Conservation (phyloP, 2,113 vertebrate species). For the Mormyrus iriodes region DNA sequence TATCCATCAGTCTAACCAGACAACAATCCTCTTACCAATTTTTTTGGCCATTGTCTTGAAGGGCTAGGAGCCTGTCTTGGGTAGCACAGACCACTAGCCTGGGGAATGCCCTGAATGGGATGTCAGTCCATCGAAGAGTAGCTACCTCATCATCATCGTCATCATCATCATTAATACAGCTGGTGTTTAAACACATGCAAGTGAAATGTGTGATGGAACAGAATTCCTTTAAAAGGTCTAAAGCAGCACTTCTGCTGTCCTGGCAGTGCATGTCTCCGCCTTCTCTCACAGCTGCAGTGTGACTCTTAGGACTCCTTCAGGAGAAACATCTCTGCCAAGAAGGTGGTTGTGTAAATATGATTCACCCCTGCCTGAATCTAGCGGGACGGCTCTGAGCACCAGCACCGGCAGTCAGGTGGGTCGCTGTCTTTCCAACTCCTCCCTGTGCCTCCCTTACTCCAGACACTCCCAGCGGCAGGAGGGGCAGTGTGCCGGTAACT, state of each 20-base stretch:
- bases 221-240: neutral
- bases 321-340: neutral
- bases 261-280: neutral
- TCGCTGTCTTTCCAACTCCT: neutral
- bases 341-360: neutral
- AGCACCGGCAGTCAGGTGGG: neutral
- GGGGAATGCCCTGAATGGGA: neutral
- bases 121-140: neutral
- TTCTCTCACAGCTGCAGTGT: neutral
- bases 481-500: conserved; percentile 40
- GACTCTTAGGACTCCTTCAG: neutral
- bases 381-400: neutral
- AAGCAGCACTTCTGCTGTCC: neutral
- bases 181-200: neutral
- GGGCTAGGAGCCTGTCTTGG: too few species aligned
- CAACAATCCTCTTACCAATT: neutral
- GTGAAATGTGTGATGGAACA: neutral
- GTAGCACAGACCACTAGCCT: neutral
- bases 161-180: neutral
- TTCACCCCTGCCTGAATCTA: neutral
- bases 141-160: neutral
- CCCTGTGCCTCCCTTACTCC: neutral
- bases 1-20: neutral
- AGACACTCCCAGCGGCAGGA: neutral
- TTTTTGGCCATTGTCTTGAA: neutral